phyloP scores from a whole-genome alignment of 2,888 invertebrate species.

The Limnephilus auricula region DNA sequence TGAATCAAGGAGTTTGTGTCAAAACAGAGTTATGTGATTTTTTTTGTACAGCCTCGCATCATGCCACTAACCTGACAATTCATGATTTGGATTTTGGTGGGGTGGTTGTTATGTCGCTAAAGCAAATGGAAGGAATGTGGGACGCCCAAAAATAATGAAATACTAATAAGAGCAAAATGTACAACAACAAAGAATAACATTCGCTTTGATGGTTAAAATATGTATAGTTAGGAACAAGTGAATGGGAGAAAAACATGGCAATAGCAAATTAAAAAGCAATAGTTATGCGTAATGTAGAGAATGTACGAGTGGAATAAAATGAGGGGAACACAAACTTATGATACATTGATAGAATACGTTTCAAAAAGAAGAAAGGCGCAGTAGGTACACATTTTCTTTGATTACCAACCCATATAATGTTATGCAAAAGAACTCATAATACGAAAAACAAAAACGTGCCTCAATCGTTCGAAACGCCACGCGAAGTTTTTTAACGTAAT shows the following conservation, averaged over 20 bases:
- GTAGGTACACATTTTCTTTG: not conserved
- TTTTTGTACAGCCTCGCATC: not conserved
- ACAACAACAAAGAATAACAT: too few relatives aligned
- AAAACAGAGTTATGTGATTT: not conserved
- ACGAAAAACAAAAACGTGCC: not conserved
- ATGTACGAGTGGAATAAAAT: too few relatives aligned
- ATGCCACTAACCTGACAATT: not conserved
- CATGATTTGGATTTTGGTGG: not conserved
- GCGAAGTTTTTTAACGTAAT: not conserved
- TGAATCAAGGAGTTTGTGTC: not conserved
- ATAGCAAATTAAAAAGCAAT: too few relatives aligned
- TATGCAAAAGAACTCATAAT: not conserved
- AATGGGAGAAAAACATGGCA: too few relatives aligned
- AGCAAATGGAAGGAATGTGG: too few relatives aligned
- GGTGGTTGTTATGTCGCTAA: not conserved
- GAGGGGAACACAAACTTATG: too few relatives aligned
- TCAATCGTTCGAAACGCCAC: not conserved
- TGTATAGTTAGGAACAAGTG: too few relatives aligned
- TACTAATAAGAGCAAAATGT: too few relatives aligned
- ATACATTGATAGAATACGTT: not conserved
- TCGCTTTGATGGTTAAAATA: too few relatives aligned
- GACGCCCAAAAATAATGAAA: too few relatives aligned
- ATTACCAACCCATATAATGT: not conserved
- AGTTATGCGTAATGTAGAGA: too few relatives aligned
- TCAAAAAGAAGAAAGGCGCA: not conserved